Percentiles rank a stretch among this genome's conserved stretches.
Conservation (phyloP, 2,888 invertebrate species). For the Chouioia cunea region DNA sequence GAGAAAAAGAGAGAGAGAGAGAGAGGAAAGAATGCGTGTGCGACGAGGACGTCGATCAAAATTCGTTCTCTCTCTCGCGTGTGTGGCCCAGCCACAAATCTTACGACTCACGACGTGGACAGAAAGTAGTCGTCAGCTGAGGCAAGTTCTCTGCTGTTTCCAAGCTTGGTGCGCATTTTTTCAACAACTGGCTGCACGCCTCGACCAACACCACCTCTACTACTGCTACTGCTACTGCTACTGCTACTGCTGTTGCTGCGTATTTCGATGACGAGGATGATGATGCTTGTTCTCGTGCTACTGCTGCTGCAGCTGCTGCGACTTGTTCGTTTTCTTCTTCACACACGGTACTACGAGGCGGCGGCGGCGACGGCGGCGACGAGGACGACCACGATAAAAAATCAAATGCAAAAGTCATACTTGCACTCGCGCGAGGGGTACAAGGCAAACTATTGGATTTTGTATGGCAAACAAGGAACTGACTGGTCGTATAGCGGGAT, state of each 20-base stretch:
- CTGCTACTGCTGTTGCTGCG: conserved; percentile 29
- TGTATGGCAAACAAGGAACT: conserved; percentile 69
- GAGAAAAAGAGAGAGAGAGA: conserved; percentile 4
- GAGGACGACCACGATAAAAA: conserved; percentile 51
- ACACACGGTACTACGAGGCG: conserved; percentile 38
- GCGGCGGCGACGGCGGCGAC: conserved; percentile 54
- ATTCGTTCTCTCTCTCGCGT: no score
- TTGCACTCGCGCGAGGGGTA: conserved; percentile 63
- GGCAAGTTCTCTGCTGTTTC: neutral
- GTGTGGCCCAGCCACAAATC: neutral
- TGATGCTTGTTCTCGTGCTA: conserved; percentile 27
- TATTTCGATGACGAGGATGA: conserved; percentile 28
- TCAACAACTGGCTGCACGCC: no score
- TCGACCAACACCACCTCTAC: conserved; percentile 49
- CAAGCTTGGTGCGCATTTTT: neutral
- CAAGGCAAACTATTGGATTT: conserved; percentile 69
- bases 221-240: conserved; percentile 14
- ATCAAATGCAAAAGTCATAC: conserved; percentile 58
- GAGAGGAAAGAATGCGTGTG: no score
- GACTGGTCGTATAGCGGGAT: conserved; percentile 65
- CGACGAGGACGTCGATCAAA: no score
- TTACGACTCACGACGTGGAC: conserved; percentile 42
- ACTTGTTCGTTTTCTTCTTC: neutral
- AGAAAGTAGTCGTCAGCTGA: conserved; percentile 24
- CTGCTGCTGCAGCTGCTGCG: neutral